Percentiles rank a stretch among this genome's conserved stretches.
Conservation (phyloP, 2,888 invertebrate species). For the Nemotelus pantherinus region DNA sequence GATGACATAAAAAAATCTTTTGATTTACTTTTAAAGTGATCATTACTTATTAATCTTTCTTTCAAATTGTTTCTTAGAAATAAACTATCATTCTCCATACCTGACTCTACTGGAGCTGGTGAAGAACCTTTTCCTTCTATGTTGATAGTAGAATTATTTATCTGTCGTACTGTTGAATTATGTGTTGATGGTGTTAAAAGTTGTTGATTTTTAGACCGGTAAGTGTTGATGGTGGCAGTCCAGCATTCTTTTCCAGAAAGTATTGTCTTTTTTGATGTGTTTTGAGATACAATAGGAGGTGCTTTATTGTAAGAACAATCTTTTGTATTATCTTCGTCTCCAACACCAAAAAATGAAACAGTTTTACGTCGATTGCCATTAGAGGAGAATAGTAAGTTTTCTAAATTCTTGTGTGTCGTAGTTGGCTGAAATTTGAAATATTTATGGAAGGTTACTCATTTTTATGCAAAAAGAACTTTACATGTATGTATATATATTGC, state of each 20-base stretch:
- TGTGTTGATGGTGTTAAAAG: not conserved
- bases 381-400: too few relatives aligned
- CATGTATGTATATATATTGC: too few relatives aligned
- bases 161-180: not conserved
- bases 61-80: constrained; percentile 34
- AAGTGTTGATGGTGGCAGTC: constrained; percentile 25
- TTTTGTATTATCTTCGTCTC: not conserved
- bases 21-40: too few relatives aligned
- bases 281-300: too few relatives aligned
- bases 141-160: too few relatives aligned
- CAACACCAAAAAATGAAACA: not conserved
- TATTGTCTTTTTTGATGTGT: not conserved
- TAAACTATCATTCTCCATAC: constrained; percentile 48
- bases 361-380: constrained; percentile 5
- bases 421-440: too few relatives aligned
- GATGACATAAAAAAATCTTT: constrained; percentile 25
- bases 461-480: too few relatives aligned
- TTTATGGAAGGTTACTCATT: too few relatives aligned
- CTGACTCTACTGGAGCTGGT: constrained; percentile 34
- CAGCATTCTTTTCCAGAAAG: constrained; percentile 5
- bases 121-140: too few relatives aligned
- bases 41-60: too few relatives aligned
- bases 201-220: not conserved
- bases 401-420: too few relatives aligned
- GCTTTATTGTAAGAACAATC: too few relatives aligned